Evolutionary conservation across 2,888 invertebrate genomes (phyloP).

Genomic region (Caenorhabditis becei): DNA sequence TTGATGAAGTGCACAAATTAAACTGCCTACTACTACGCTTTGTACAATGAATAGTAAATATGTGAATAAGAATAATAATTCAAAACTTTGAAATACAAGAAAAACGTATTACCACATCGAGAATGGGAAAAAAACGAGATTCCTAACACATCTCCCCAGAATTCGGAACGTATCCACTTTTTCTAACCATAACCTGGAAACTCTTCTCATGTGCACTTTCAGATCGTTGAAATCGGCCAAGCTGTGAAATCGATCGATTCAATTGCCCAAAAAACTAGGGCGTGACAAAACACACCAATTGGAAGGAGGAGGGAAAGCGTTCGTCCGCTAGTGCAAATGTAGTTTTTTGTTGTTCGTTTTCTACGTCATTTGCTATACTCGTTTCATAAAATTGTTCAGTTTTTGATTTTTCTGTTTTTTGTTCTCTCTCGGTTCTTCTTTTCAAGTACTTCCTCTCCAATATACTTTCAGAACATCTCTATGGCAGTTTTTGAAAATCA

Average conservation of each 20-base stretch:
- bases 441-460: too few relatives aligned
- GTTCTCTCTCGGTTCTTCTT: not conserved
- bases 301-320: slow-evolving; percentile 16
- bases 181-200: too few relatives aligned
- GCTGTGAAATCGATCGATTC: not conserved
- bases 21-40: not conserved
- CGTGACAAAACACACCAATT: slow-evolving; percentile 33
- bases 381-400: slow-evolving; percentile 36
- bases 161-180: too few relatives aligned
- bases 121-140: not conserved
- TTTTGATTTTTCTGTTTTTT: slow-evolving; percentile 1
- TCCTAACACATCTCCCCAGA: too few relatives aligned
- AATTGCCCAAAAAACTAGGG: not conserved
- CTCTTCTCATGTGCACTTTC: too few relatives aligned
- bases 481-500: too few relatives aligned
- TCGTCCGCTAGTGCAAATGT: slow-evolving; percentile 36
- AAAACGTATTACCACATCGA: too few relatives aligned
- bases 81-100: too few relatives aligned
- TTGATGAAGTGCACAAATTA: not conserved
- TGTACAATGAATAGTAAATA: too few relatives aligned
- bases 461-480: too few relatives aligned
- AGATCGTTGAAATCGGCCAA: too few relatives aligned
- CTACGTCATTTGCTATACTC: slow-evolving; percentile 36
- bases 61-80: too few relatives aligned
- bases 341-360: slow-evolving; percentile 31